Evolutionary conservation across 2,797 vertebrate genomes (phyloP).

Genomic region (Helicolenus hilgendorfi): DNA sequence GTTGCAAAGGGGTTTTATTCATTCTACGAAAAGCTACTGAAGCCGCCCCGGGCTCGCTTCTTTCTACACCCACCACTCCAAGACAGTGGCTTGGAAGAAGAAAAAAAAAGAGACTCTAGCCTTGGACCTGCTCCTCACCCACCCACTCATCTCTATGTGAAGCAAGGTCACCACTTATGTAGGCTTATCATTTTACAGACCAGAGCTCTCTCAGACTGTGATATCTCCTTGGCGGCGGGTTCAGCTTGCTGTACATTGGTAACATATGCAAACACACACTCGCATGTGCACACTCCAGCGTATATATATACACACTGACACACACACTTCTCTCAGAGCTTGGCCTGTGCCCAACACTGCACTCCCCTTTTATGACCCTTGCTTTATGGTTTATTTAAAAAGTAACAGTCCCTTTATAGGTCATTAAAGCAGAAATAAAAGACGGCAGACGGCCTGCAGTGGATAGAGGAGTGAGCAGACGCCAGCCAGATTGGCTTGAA

Average conservation of each 20-base stretch:
- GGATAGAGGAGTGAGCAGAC: conserved; percentile 79
- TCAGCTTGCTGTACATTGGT: conserved; percentile 26
- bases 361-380: conserved; percentile 87
- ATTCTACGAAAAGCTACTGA: conserved; percentile 57
- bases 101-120: conserved; percentile 51
- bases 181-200: conserved; percentile 74
- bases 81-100: conserved; percentile 63
- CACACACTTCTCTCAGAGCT: conserved; percentile 64
- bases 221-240: conserved; percentile 55
- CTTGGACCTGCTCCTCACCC: conserved; percentile 81
- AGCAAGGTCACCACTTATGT: conserved; percentile 76
- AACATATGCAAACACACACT: conserved; percentile 59
- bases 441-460: conserved; percentile 81
- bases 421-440: conserved; percentile 90
- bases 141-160: conserved; percentile 77
- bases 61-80: conserved; percentile 75
- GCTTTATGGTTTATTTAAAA: conserved; percentile 92
- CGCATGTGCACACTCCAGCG: conserved; percentile 2
- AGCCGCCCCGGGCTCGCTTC: conserved; percentile 68
- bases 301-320: neutral
- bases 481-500: conserved; percentile 74
- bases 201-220: conserved; percentile 34
- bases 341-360: conserved; percentile 86
- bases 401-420: conserved; percentile 91
- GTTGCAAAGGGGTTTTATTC: conserved; percentile 77